phyloP scores from a whole-genome alignment of 2,888 invertebrate species.

The Stramonita haemastoma region DNA sequence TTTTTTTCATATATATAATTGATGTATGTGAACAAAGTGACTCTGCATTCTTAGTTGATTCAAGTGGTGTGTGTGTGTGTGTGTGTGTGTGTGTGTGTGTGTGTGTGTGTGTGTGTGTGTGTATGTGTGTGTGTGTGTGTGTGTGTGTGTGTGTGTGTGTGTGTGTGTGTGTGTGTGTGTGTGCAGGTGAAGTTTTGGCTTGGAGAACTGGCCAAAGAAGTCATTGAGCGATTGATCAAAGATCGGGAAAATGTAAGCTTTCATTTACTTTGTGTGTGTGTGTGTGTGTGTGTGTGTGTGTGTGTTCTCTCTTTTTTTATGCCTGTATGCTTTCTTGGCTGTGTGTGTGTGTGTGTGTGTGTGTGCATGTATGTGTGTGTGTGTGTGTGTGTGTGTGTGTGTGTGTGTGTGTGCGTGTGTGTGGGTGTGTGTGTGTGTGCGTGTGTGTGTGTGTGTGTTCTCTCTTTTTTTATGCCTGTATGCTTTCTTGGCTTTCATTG shows the following conservation, averaged over 20 bases:
- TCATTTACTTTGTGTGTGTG: neutral
- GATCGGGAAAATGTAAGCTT: conserved; percentile 80
- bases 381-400: too few relatives aligned
- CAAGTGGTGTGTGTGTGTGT: neutral
- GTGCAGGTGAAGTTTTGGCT: conserved; percentile 85
- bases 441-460: neutral
- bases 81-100: conserved; percentile 7
- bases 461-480: neutral
- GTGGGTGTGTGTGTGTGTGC: too few relatives aligned
- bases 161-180: neutral
- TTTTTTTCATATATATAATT: neutral
- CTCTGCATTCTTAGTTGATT: too few relatives aligned
- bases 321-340: neutral
- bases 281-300: neutral
- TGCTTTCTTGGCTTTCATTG: neutral
- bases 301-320: neutral
- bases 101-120: neutral
- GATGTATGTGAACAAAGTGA: neutral
- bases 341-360: neutral
- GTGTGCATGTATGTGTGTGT: neutral
- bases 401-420: neutral
- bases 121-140: neutral
- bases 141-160: neutral
- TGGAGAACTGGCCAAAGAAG: conserved; percentile 87
- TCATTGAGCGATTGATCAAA: conserved; percentile 88